Base-by-base conservation (phyloP, 2,113 vertebrate species). In the Trogon melanurus region DNA sequence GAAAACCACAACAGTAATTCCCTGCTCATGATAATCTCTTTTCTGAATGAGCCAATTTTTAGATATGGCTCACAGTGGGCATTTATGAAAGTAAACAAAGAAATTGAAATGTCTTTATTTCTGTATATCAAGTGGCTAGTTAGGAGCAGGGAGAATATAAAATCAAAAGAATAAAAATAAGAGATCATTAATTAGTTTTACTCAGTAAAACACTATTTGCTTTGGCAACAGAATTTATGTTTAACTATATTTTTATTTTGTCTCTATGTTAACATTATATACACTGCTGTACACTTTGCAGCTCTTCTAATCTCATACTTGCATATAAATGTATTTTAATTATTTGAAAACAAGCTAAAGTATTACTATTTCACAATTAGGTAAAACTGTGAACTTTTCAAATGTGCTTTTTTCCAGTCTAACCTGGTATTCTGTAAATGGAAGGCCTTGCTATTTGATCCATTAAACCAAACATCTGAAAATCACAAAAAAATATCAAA, bases 51-150 rank as follows among this genome's bases (percentile, higher is more conserved):
- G 29, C 4, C 21, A 25, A 29, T 50, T 82, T 95, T 89, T 64
- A 56, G 53, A 32, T 47, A 48, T 13, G n/a, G 7, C 22, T 87
- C 29, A 85, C 61, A 61, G 44, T 38, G 34, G 20, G 11, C n/a
- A 36, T 61, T 75, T 16, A 65, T 67, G 8, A 85, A 79, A 88
- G 89, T 38, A 72, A 87, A 27, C 13, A 81, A 54, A 78, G 11
- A 65, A 84, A 84, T 84, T 83, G 22, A 71, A 67, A 84, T 60
- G 66, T n/a, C 48, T 91, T 86, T 53, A 30, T 88, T 88, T 74
- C 17, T 78, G 4, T 44, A 6, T 48, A 54, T 75, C 19, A 44
- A 21, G 17, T 57, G 38, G 2, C 38, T 84, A 36, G 8, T 62
- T 67, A 64, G 30, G 23, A 8, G 8, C 34, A 75, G 8, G 20